phyloP scores from a whole-genome alignment of 2,797 vertebrate genomes.

The Sebastes oblongus region DNA sequence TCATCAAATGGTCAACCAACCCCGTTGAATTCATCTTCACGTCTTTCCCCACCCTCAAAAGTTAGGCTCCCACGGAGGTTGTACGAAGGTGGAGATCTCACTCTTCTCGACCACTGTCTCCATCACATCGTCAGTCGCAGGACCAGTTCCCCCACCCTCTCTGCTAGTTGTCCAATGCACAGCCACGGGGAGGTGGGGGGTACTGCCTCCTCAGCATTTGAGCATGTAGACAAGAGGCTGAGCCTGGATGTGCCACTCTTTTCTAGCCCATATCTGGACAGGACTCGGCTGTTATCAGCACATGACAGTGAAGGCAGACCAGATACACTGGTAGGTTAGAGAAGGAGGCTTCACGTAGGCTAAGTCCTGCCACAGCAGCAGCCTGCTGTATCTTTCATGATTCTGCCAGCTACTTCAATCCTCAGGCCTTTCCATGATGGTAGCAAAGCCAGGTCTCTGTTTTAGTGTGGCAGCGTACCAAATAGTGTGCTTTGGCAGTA shows the following conservation, averaged over 20 bases:
- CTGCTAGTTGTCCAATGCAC: conserved; percentile 24
- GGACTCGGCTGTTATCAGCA: conserved; percentile 32
- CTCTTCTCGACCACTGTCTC: conserved; percentile 77
- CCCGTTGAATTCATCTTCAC: neutral
- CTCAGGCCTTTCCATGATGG: conserved; percentile 1
- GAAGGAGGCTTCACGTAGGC: conserved; percentile 24
- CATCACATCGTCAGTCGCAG: conserved; percentile 75
- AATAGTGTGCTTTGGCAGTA: neutral
- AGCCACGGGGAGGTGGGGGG: conserved; percentile 2
- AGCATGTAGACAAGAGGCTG: conserved; percentile 45
- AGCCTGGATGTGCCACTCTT: conserved; percentile 40
- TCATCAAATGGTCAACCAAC: conserved; percentile 16
- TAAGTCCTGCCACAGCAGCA: conserved; percentile 23
- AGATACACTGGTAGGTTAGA: conserved; percentile 74
- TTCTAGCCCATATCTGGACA: conserved; percentile 42
- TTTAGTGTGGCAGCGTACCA: neutral
- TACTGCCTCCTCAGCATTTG: neutral
- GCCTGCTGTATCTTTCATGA: conserved; percentile 17
- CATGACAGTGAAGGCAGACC: conserved; percentile 51
- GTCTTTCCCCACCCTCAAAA: conserved; percentile 13
- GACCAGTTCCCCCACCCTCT: conserved; percentile 73
- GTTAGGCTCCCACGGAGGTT: conserved; percentile 17
- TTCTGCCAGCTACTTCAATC: conserved; percentile 39
- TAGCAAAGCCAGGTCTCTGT: neutral
- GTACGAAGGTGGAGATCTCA: conserved; percentile 69